Evolutionary conservation across 1,140 invertebrate species (phyloP).

Genomic region (Cyrtorhinus lividipennis): DNA sequence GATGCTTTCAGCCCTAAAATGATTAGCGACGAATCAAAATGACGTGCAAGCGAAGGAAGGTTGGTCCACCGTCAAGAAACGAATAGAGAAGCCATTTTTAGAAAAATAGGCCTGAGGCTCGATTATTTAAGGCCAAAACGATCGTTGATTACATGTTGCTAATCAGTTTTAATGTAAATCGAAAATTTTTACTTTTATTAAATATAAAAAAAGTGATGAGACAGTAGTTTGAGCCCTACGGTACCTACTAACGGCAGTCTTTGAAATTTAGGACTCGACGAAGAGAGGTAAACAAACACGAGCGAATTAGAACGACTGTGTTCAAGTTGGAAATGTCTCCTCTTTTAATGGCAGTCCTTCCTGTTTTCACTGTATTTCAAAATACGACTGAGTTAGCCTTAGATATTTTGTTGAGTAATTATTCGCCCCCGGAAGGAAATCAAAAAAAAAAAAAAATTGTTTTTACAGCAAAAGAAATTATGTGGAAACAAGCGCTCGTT

Average conservation of each 20-base stretch:
- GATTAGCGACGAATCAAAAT: too few relatives aligned
- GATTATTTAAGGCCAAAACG: background rate
- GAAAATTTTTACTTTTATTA: background rate
- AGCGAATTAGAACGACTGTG: too few relatives aligned
- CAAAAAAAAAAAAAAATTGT: too few relatives aligned
- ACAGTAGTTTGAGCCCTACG: background rate
- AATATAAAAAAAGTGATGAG: background rate
- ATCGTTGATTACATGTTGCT: background rate
- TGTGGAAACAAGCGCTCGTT: background rate
- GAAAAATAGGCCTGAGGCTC: constrained; percentile 6
- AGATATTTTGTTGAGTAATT: too few relatives aligned
- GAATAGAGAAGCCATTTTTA: background rate
- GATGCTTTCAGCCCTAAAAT: constrained; percentile 2
- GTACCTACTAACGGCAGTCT: background rate
- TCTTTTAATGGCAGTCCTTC: too few relatives aligned
- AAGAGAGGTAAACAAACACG: background rate
- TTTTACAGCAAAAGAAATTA: constrained; percentile 8
- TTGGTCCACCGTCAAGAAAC: background rate
- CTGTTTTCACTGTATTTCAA: background rate
- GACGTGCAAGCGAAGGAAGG: background rate
- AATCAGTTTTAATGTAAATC: background rate
- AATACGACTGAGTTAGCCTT: background rate
- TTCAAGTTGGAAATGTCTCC: too few relatives aligned
- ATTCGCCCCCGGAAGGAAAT: background rate
- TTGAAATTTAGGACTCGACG: constrained; percentile 6